A percentile compares a stretch with the other conserved stretches of the same genome.
phyloP scores from a whole-genome alignment of 2,113 vertebrate species.

The Mystacornis crossleyi region DNA sequence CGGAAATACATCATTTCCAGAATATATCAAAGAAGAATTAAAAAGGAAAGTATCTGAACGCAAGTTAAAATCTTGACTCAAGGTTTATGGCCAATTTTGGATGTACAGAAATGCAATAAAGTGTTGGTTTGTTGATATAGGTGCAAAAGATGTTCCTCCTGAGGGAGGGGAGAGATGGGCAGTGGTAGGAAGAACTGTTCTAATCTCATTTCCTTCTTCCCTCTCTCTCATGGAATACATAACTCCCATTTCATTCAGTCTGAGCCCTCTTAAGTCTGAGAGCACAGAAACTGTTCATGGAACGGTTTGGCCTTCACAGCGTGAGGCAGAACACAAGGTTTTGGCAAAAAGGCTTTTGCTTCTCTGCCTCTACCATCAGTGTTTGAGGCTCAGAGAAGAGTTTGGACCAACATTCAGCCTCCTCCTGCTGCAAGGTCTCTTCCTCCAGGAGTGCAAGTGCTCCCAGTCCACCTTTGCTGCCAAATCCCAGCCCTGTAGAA shows the following conservation, averaged over 20 bases:
- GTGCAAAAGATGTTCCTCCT: not conserved
- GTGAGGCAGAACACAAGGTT: not conserved
- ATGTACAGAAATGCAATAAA: not conserved
- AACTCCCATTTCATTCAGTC: not conserved
- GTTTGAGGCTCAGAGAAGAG: not conserved
- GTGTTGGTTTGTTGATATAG: not conserved
- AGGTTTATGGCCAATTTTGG: not conserved
- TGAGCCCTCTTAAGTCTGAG: not conserved
- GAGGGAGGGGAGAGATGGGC: not conserved
- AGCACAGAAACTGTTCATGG: not conserved
- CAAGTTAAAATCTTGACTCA: not conserved
- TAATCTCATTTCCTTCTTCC: not conserved
- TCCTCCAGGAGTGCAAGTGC: not conserved
- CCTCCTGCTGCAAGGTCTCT: not conserved
- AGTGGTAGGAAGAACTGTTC: not conserved
- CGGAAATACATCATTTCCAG: conserved; percentile 44
- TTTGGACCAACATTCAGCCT: not conserved
- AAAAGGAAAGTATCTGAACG: not conserved
- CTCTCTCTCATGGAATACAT: not conserved
- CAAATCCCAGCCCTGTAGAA: not conserved
- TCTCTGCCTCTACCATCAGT: not conserved
- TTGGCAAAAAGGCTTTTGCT: not conserved
- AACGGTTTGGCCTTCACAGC: not conserved
- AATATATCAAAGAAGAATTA: not conserved
- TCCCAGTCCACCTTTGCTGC: not conserved